Conservation (phyloP, 2,113 vertebrate genomes). For the Pelvicachromis taeniatus region DNA sequence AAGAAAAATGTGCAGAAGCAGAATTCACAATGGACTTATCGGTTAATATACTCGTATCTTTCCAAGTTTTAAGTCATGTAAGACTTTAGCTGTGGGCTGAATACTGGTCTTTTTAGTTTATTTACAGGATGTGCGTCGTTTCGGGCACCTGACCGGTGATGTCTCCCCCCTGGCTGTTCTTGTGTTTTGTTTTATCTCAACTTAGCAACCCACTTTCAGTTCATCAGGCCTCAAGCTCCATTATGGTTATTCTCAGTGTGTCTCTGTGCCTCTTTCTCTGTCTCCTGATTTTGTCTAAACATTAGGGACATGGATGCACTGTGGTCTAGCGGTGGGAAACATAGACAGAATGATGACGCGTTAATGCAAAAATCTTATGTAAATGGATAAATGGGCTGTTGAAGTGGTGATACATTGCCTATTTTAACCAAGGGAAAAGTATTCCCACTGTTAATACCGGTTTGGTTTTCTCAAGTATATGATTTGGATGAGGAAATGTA, state of each 20-base stretch:
- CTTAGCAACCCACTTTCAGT: slow-evolving; percentile 2
- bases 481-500: not conserved
- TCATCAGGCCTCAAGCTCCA: not conserved
- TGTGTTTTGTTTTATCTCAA: slow-evolving; percentile 37
- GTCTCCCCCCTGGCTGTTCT: slow-evolving; percentile 29
- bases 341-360: not conserved
- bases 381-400: not conserved
- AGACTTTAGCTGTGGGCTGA: not conserved
- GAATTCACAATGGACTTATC: not conserved
- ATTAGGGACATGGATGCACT: not conserved
- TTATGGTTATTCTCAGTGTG: slow-evolving; percentile 4
- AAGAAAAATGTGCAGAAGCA: not conserved
- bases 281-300: not conserved
- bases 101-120: not conserved
- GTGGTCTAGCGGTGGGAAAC: not conserved
- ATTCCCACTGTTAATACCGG: not conserved
- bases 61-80: not conserved
- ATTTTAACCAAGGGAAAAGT: not conserved
- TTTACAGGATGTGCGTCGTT: slow-evolving; percentile 12
- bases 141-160: slow-evolving; percentile 37
- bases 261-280: not conserved
- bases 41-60: not conserved
- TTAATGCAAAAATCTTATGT: not conserved
- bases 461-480: not conserved
- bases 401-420: not conserved